Evolutionary conservation across 2,797 vertebrate species (phyloP), one percentile per base, ranked within the genome.

Genomic region (Takifugu rubripes): DNA sequence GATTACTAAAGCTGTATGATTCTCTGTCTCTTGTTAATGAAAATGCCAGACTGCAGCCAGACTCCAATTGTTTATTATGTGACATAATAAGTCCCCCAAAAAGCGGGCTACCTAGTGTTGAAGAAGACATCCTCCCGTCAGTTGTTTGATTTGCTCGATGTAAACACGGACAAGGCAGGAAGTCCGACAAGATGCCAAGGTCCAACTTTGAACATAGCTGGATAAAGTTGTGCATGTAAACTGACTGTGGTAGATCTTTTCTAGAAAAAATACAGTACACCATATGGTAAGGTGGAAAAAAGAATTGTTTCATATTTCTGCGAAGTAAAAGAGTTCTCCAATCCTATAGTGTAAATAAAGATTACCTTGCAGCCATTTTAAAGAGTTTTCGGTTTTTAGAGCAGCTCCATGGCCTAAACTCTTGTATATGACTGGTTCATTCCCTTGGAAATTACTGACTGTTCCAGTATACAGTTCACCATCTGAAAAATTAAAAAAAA

Each of bases 361-460:
- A 79, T 31, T 87, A 98, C 96, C 96, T 90, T 97, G 95, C 54
- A 98, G 91, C 96, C 96, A 98, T 89, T 91, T 97, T 85, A 97
- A 91, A 77, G 96, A 97, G 85, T 94, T 95, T 78, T 98, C 96
- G 0, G 94, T 98, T 87, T 98, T 98, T 79, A 96, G 87, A 57
- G 92, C 84, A 0, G 94, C 91, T 61, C 93, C 94, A 54, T 81
- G 89, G 56, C 93, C 94, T 56, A 96, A 91, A 85, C 95, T 98
- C 80, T 94, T 94, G 68, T 91, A 94, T 79, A 98, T 96, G 77
- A 93, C 94, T 0, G 96, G 95, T 67, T 98, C 96, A 0, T 96
- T 98, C 66, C 95, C 95, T 80, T 96, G 95, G 89, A 98, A 98
- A 88, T 94, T 96, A 85, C 94, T 96, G 79, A 95, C 94, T 0